These are phyloP conservation scores for Euborellia annulipes DNA, from an alignment of 1,140 invertebrate genomes.

Conservation along the genomic window DNA sequence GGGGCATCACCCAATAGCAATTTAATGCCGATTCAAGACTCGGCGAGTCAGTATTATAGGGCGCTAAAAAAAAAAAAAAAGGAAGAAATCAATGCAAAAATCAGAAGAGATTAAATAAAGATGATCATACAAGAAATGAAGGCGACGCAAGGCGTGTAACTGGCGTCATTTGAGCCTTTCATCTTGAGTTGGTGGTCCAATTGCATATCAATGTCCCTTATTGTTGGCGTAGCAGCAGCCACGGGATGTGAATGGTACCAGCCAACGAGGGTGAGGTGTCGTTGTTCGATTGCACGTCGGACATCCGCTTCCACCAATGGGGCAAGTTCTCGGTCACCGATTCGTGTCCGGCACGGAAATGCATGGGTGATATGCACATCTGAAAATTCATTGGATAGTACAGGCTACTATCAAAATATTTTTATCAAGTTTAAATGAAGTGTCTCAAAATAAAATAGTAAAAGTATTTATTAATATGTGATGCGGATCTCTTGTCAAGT, in stretches of 20 bases:
- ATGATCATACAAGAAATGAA: conserved; percentile 86
- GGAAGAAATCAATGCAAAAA: too few relatives aligned
- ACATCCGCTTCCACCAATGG: conserved; percentile 65
- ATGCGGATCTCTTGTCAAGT: too few relatives aligned
- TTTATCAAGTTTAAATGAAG: too few relatives aligned
- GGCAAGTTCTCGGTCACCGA: conserved; percentile 55
- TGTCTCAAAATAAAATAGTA: too few relatives aligned
- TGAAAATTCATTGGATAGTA: too few relatives aligned
- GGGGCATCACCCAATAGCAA: conserved; percentile 88
- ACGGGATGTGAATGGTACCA: conserved; percentile 94
- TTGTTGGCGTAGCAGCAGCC: conserved; percentile 70
- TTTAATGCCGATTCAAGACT: conserved; percentile 65
- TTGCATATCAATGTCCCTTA: conserved; percentile 81
- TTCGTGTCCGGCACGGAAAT: conserved; percentile 72
- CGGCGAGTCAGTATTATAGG: conserved; percentile 63
- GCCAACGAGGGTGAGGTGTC: conserved; percentile 67
- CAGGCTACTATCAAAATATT: too few relatives aligned
- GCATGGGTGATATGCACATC: conserved; percentile 74
- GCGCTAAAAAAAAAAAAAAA: conserved; percentile 51
- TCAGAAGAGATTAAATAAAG: too few relatives aligned
- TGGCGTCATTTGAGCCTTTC: conserved; percentile 75
- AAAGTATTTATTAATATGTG: too few relatives aligned
- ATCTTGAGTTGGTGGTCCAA: conserved; percentile 89
- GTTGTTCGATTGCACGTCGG: conserved; percentile 60
- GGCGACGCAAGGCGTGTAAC: conserved; percentile 85